Percentiles rank a stretch among this genome's conserved stretches.
Evolutionary conservation across 2,888 invertebrate genomes (phyloP).

Genomic region (Meghimatium bilineatum): DNA sequence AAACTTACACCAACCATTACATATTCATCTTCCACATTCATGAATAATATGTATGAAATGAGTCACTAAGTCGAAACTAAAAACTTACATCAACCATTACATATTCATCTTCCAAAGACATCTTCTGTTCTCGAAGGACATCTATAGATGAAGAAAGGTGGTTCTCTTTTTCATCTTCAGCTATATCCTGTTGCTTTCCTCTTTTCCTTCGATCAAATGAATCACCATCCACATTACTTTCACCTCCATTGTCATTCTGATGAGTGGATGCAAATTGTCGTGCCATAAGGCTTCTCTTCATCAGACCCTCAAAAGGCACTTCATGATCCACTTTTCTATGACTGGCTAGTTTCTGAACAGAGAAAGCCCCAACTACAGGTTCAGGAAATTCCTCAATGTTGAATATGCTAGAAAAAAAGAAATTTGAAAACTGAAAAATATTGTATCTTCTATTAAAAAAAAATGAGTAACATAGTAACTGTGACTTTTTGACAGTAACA

Average conservation of each 20-base stretch:
- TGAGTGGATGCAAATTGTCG: not conserved
- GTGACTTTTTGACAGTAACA: too few species aligned
- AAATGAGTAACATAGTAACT: too few species aligned
- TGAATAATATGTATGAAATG: too few species aligned
- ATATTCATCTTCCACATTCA: too few species aligned
- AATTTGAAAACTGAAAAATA: not conserved
- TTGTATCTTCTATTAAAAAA: not conserved
- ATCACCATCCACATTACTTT: slow-evolving; percentile 18
- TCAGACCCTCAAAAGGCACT: slow-evolving; percentile 45
- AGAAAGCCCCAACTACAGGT: slow-evolving; percentile 46
- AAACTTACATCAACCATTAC: slow-evolving; percentile 49
- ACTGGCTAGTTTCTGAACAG: slow-evolving; percentile 7
- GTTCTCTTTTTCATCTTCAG: slow-evolving; percentile 45
- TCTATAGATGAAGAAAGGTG: not conserved
- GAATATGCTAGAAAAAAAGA: slow-evolving; percentile 24
- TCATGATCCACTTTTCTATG: slow-evolving; percentile 14
- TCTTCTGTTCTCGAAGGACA: slow-evolving; percentile 24
- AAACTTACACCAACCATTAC: slow-evolving; percentile 48
- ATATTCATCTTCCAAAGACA: slow-evolving; percentile 45
- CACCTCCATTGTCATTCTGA: not conserved
- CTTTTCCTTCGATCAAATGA: not conserved
- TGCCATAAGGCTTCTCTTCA: slow-evolving; percentile 41
- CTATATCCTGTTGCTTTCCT: slow-evolving; percentile 7
- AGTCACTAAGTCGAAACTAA: not conserved
- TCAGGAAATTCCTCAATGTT: slow-evolving; percentile 46